These are phyloP conservation scores for Lordiphosa fenestrarum DNA, from an alignment of 2,888 invertebrate species.

Conservation along the genomic window DNA sequence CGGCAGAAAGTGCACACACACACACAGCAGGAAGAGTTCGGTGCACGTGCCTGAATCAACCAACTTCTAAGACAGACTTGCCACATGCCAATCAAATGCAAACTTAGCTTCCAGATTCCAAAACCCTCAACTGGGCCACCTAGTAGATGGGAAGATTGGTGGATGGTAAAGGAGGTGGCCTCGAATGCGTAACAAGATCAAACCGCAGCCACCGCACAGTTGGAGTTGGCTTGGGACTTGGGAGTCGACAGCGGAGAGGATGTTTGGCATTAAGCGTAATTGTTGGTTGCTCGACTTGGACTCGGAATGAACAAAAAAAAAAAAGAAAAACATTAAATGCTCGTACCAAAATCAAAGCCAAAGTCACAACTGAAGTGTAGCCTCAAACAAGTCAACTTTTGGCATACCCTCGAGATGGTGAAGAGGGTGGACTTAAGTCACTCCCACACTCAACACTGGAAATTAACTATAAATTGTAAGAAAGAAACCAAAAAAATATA, in stretches of 20 bases:
- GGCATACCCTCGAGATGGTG: conserved; percentile 1
- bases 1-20: conserved; percentile 14
- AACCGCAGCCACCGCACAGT: conserved; percentile 65
- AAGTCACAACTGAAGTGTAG: conserved; percentile 71
- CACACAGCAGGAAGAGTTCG: neutral
- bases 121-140: conserved; percentile 29
- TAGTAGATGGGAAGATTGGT: conserved; percentile 21
- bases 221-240: neutral
- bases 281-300: conserved; percentile 49
- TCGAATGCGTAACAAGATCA: conserved; percentile 74
- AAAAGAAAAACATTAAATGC: conserved; percentile 68
- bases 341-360: conserved; percentile 58
- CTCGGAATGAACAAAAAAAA: conserved; percentile 22
- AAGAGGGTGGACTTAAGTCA: too few species aligned
- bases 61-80: conserved; percentile 4
- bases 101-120: conserved; percentile 29
- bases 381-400: conserved; percentile 56
- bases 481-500: too few species aligned
- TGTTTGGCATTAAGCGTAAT: conserved; percentile 76
- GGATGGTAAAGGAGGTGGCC: conserved; percentile 7
- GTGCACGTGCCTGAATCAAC: conserved; percentile 5
- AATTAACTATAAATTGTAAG: too few species aligned
- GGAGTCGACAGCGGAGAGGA: conserved; percentile 56
- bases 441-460: too few species aligned
- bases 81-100: conserved; percentile 46